Evolutionary conservation across 2,888 invertebrate species (phyloP), one percentile per base, ranked within the genome.

Genomic region (Galeopsomyia nigrocyanea): DNA sequence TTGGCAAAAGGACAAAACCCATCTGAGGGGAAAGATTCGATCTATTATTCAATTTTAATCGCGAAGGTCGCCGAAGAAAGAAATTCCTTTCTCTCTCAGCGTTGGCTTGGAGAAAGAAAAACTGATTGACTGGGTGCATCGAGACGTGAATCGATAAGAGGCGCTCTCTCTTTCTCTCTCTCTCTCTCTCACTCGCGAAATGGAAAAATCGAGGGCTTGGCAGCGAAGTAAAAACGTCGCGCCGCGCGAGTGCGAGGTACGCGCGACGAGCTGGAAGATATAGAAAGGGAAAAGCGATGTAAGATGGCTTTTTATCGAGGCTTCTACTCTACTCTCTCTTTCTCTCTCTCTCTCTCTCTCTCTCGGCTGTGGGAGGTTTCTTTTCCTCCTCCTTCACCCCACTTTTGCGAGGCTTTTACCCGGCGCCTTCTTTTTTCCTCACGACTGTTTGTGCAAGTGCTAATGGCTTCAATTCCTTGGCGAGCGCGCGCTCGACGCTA

Each of bases 81-180:
- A 53, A 47, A 56, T 65, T 47, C 14, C 21, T 19, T 22, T n/a
- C 17, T 26, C 39, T 16, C 16, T 22, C 16, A 22, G 10, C 31
- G n/a, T 39, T 39, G 39, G 39, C 13, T 39, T 10, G 39, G 26
- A 61, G 46, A 47, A 58, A 62, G 63, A 58, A 68, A 50, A 69
- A 73, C 71, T 47, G 71, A 76, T 74, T 71, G 68, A 76, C 68
- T 65, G 64, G 63, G 65, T 68, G 76, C 75, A 72, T 67, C 67
- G 75, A 65, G 57, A 71, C 73, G 73, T 76, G 71, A 75, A 75
- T 76, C 76, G 75, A 76, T 76, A 73, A 73, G 71, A 63, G 60
- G 49, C 14, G 2, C 39, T 10, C 14, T 17, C 51, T 26, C 26
- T 26, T 5, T 1, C 39, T 39, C 1, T n/a, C n/a, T n/a, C 14